Evolutionary conservation across 2,113 vertebrate genomes (phyloP), one percentile per base, ranked within the genome.

Genomic region (Enhydra lutris): DNA sequence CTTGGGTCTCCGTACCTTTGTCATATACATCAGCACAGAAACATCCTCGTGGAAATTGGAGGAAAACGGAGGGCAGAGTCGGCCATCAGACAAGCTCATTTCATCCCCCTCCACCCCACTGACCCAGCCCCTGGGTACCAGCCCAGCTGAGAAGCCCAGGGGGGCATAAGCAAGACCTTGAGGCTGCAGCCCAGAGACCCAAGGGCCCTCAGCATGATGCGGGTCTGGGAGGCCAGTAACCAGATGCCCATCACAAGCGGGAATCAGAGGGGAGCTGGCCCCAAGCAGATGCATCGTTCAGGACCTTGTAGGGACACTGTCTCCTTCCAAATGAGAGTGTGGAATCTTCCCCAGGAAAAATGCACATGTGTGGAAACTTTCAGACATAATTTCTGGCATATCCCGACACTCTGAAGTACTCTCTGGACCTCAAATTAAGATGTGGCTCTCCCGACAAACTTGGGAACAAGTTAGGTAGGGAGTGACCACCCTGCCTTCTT

Each of bases 281-380:
- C 23, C 5, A 6, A 42, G 31, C 42, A 21, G 21, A n/a, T 0
- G 1, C 15, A 4, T 2, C 0, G 0, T 1, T 26, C 36, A 14
- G 21, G 63, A 45, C 0, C 45, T 47, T 26, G 17, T 6, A 13
- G 17, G n/a, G 69, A 39, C 52, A 34, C 12, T 6, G 36, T 31
- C 1, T 29, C 36, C 15, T 23, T 26, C 1, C 6, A 36, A 21
- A 13, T 24, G 29, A 61, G 1, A 3, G 0, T 14, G 13, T 59
- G 2, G 7, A 36, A 4, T 14, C 69, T 73, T 45, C 55, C 39
- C 59, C 9, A 12, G 83, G 57, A 42, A 95, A 89, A 50, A 73
- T 0, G n/a, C 26, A 67, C 21, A 74, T 1, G 6, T 14, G 13
- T 7, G 18, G 59, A 91, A 94, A 83, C 42, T 36, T 69, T 21